Conservation (phyloP, 2,888 invertebrate genomes). For the Euplagia quadripunctaria region DNA sequence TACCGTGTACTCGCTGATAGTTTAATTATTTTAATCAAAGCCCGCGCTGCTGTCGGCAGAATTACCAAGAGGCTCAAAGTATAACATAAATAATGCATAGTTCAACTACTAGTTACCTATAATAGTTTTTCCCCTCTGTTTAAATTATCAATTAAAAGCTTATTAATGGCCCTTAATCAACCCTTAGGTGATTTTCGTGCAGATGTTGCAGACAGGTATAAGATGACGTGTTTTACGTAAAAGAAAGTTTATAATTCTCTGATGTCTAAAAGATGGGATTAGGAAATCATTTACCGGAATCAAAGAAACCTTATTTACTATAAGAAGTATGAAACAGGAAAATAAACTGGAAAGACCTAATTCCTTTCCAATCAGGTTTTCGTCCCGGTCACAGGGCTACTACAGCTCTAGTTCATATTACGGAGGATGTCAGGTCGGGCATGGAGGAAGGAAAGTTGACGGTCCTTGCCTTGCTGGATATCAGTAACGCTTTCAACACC, state of each 20-base stretch:
- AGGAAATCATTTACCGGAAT: no score
- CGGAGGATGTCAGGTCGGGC: no score
- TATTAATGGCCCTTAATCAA: constrained; percentile 31
- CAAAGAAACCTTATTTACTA: no score
- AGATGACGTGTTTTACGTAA: constrained; percentile 10
- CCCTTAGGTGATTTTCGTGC: constrained; percentile 27
- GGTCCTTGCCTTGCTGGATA: no score
- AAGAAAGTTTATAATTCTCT: not conserved
- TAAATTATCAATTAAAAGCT: constrained; percentile 37
- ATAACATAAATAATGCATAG: constrained; percentile 57
- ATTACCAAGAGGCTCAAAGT: constrained; percentile 28
- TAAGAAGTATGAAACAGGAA: no score
- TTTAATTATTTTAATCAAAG: constrained; percentile 74
- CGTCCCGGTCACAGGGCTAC: no score
- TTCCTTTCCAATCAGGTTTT: no score
- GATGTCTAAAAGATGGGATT: no score
- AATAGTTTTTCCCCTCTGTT: constrained; percentile 34
- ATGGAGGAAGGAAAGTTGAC: no score
- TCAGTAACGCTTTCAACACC: no score
- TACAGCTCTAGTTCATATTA: no score
- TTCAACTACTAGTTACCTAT: constrained; percentile 25
- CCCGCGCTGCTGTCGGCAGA: constrained; percentile 31
- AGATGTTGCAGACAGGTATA: constrained; percentile 14
- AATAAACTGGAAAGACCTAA: no score
- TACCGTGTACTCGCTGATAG: constrained; percentile 71